phyloP scores from a whole-genome alignment of 2,888 invertebrate species.

The Eulithis prunata region DNA sequence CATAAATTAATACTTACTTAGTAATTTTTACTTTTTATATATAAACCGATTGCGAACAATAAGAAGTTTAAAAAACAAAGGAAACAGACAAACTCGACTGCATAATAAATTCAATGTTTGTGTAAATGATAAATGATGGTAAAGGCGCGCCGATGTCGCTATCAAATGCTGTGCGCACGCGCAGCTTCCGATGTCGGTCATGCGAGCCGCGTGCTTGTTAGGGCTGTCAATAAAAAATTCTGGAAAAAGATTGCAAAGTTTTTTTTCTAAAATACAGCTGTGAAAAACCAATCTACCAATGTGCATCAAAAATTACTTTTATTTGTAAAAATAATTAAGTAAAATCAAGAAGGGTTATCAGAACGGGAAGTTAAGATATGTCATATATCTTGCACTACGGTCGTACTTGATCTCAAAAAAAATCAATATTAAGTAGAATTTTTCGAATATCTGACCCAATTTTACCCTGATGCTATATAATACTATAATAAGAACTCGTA shows the following conservation, averaged over 20 bases:
- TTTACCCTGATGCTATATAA: too few species aligned
- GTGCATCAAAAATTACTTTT: too few species aligned
- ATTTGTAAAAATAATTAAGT: too few species aligned
- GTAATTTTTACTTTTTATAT: neutral
- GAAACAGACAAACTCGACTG: neutral
- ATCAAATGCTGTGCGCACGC: conserved; percentile 51
- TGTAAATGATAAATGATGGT: conserved; percentile 23
- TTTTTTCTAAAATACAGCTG: neutral
- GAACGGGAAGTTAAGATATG: too few species aligned
- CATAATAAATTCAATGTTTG: conserved; percentile 4
- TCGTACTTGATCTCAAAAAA: too few species aligned
- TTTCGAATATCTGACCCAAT: too few species aligned
- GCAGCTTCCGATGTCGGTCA: conserved; percentile 46
- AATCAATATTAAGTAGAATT: too few species aligned
- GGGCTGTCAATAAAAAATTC: conserved; percentile 28
- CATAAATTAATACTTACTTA: too few species aligned
- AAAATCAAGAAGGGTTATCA: too few species aligned
- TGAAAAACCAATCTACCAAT: too few species aligned
- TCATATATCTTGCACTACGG: too few species aligned
- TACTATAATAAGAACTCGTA: too few species aligned
- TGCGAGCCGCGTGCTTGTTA: conserved; percentile 33
- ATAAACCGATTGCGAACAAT: neutral
- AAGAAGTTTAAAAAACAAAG: neutral
- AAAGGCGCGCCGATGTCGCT: conserved; percentile 25
- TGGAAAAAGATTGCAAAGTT: neutral